Evolutionary conservation across 2,113 vertebrate species (phyloP), one percentile per base, ranked within the genome.

Genomic region (Rhagologus leucostigma): DNA sequence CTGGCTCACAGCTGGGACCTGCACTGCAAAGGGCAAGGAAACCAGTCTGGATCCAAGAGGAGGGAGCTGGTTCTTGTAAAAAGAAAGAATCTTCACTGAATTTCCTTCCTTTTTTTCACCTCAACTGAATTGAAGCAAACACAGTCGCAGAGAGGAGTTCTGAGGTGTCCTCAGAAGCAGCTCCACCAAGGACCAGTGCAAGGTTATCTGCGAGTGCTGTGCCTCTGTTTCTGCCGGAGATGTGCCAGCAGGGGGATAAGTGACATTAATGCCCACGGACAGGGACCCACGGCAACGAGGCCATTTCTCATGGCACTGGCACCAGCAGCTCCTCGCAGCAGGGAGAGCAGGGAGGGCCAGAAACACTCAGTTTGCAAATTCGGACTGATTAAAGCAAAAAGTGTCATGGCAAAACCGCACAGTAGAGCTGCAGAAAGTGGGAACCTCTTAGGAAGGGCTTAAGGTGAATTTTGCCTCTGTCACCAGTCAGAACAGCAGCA

Each of bases 371-470:
- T 29, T 13, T 26, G 41, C 84, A 65, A 57, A 47, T 33, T 39
- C 37, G 14, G 17, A 47, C 22, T 1, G 32, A 63, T 42, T 29
- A 62, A 64, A 74, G 24, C 44, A 16, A 42, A 78, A 47, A 37
- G 18, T 44, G 35, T 12, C 1, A 3, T 3, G 55, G 59, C 14
- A 32, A 26, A 60, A 67, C 42, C 0, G 22, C 1, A 8, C 9
- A 5, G 37, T 1, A 3, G 5, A 39, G 63, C 44, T 56, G 68
- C 57, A 46, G 44, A 26, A 67, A n/a, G 52, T 11, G 46, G 21
- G 41, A 18, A 33, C 14, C 49, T 49, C 39, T 53, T 16, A 6
- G 8, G 8, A 41, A 62, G 52, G 60, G 64, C 26, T 62, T 15
- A 35, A 26, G 17, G 24, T 14, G 11, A 29, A 23, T 46, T 29